Base-by-base conservation (phyloP, 2,888 invertebrate species). In the Tachina fera region DNA sequence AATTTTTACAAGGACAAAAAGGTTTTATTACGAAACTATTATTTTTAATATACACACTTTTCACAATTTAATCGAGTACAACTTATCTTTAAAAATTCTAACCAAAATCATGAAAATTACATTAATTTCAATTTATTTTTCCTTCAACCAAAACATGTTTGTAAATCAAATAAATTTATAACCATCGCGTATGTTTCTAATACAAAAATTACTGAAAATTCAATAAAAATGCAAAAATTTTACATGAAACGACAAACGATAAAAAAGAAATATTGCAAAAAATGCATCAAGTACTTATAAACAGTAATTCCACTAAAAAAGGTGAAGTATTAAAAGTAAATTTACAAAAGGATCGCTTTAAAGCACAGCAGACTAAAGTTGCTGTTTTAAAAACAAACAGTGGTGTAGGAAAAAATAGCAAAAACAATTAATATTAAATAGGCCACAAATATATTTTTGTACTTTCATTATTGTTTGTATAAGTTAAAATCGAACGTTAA, bases 201-300 rank as follows among this genome's bases (percentile, higher is more conserved):
- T 0, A 31, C 47, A 60, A 71, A 31, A 47, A 58, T 58, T 71
- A 31, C 58, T 58, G 14, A n/a, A 47, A 58, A 77, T 71, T 83
- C 60, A 71, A 77, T 76, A 60, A 77, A 65, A 31, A 22, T 10
- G 8, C 45, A 75, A 47, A 14, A 58, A 31, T 10, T 31, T 13
- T 47, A 41, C 14, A 51, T 16, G 19, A 43, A 61, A 51, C 61
- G 51, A 65, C 31, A 19, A 45, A 63, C 53, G 14, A 10, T 19
- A 10, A 65, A 8, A 58, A 58, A 6, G 22, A 11, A 47, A 45
- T 31, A n/a, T 6, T 10, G 0, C 3, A 58, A 58, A 47, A 47
- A 71, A 10, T 47, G 58, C 10, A 71, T 45, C 47, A 58, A 45
- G 31, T 58, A 47, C 9, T 14, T 43, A 3, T 5, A 47, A n/a